A percentile compares a stretch with the other conserved stretches of the same genome.
Evolutionary conservation across 2,888 invertebrate species (phyloP).

Genomic region (Meteorus colon): DNA sequence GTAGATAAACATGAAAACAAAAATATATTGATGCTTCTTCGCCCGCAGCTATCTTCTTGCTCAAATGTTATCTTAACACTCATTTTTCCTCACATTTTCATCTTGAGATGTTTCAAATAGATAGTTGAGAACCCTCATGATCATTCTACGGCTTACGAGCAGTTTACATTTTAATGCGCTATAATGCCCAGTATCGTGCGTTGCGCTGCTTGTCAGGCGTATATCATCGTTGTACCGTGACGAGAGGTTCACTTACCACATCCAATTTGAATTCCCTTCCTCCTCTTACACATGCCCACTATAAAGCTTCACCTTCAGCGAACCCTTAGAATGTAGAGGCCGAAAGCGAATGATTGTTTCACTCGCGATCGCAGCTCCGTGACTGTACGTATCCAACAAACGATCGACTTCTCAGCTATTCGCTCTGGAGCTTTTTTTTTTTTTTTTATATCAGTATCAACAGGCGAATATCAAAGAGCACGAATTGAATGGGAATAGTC

Average conservation of each 20-base stretch:
- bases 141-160: conserved; percentile 47
- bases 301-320: not conserved
- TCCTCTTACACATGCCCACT: conserved; percentile 17
- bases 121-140: conserved; percentile 50
- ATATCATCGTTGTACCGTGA: conserved; percentile 54
- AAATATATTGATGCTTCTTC: not conserved
- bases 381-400: conserved; percentile 4
- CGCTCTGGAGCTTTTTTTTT: not conserved
- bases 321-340: no score
- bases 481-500: not conserved
- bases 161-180: conserved; percentile 57
- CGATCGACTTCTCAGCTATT: conserved; percentile 23
- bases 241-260: conserved; percentile 50
- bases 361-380: conserved; percentile 22
- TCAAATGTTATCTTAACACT: not conserved
- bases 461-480: not conserved
- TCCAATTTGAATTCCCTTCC: conserved; percentile 48
- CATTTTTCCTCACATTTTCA: not conserved
- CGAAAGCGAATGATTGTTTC: conserved; percentile 25
- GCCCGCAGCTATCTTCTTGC: not conserved
- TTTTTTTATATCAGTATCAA: conserved; percentile 1
- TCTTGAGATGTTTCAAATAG: not conserved
- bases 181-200: conserved; percentile 53
- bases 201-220: conserved; percentile 47
- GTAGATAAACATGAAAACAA: not conserved